These are phyloP conservation scores for Ethmia dodecea DNA, from an alignment of 2,888 invertebrate genomes.

Conservation along the genomic window DNA sequence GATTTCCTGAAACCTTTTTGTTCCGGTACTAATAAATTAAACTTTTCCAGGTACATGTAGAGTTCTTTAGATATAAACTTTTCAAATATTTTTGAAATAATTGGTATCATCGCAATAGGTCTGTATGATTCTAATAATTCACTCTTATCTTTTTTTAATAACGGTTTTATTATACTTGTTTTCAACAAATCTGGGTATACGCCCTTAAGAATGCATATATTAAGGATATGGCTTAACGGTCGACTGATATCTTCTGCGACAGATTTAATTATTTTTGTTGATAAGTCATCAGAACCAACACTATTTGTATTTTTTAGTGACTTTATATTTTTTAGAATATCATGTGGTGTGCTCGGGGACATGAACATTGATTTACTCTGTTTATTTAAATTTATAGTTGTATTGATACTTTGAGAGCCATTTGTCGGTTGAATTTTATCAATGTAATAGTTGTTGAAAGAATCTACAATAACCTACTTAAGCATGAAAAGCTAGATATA, in stretches of 20 bases:
- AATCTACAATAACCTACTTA: too few relatives aligned
- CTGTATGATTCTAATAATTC: conserved; percentile 2
- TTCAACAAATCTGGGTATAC: conserved; percentile 7
- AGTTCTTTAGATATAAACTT: conserved; percentile 1
- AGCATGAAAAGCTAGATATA: too few relatives aligned
- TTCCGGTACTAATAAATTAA: background rate
- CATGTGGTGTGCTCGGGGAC: too few relatives aligned
- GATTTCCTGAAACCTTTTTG: conserved; percentile 8
- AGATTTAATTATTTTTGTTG: conserved; percentile 7
- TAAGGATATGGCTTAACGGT: conserved; percentile 5
- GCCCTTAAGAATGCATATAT: conserved; percentile 7
- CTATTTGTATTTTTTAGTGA: conserved; percentile 13
- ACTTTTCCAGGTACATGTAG: conserved; percentile 3
- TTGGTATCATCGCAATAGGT: conserved; percentile 7
- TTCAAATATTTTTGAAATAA: conserved; percentile 10
- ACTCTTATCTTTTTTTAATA: conserved; percentile 1
- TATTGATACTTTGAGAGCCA: too few relatives aligned
- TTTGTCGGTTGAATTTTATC: too few relatives aligned
- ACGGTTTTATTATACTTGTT: background rate
- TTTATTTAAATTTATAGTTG: too few relatives aligned
- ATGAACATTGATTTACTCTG: too few relatives aligned
- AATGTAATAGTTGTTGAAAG: too few relatives aligned
- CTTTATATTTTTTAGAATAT: conserved; percentile 1
- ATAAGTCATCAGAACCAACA: conserved; percentile 11
- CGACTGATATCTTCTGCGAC: background rate